Percentiles rank a stretch among this genome's conserved stretches.
Conservation (phyloP, 2,113 vertebrate genomes). For the Tachysurus vachellii region DNA sequence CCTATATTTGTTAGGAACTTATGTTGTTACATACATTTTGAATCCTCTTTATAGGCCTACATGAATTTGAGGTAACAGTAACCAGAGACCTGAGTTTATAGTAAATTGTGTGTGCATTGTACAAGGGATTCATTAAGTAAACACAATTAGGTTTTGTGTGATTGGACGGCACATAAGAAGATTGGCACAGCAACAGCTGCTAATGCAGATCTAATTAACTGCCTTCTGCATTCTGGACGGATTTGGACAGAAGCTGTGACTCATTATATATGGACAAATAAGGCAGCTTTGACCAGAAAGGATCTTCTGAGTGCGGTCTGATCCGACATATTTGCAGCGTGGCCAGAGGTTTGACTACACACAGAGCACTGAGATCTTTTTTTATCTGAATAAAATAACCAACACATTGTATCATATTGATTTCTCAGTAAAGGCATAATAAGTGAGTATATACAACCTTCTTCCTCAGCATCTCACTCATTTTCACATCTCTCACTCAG, state of each 20-base stretch:
- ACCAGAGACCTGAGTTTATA: constrained; percentile 48
- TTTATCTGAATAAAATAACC: constrained; percentile 49
- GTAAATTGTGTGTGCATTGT: constrained; percentile 42
- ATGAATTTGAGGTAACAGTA: constrained; percentile 37
- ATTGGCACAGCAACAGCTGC: constrained; percentile 70
- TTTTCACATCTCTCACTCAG: not conserved
- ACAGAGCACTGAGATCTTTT: constrained; percentile 57
- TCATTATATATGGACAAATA: constrained; percentile 79
- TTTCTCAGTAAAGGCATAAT: not conserved
- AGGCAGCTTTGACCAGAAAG: constrained; percentile 70
- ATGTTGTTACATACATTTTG: not conserved
- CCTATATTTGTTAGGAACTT: not conserved
- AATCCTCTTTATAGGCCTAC: not conserved
- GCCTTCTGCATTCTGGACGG: constrained; percentile 77
- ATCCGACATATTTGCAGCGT: constrained; percentile 65
- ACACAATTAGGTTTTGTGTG: constrained; percentile 65
- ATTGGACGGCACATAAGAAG: constrained; percentile 71
- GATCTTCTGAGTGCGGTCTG: constrained; percentile 67
- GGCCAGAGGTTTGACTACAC: constrained; percentile 76
- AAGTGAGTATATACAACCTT: not conserved
- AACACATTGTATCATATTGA: not conserved
- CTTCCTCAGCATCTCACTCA: not conserved
- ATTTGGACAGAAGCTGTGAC: constrained; percentile 67
- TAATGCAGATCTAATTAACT: constrained; percentile 84
- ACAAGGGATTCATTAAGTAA: constrained; percentile 58